Evolutionary conservation across 2,797 vertebrate species (phyloP), one percentile per base, ranked within the genome.

Genomic region (Coracias cyanogaster): DNA sequence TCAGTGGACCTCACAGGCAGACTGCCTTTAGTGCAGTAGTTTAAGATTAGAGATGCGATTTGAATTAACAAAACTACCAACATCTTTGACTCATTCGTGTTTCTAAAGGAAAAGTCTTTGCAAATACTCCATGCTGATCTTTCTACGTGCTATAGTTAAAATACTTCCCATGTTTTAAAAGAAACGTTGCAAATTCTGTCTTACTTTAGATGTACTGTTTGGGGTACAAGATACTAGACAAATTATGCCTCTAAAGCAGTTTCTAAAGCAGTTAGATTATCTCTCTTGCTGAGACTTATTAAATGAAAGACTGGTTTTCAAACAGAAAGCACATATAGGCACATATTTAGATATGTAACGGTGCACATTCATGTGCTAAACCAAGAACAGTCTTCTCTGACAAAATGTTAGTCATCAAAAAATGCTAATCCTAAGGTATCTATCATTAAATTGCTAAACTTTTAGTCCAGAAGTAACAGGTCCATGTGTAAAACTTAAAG

Each of bases 51-150:
- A 91, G 71, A 82, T 35, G 66, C 41, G 28, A 82, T 82, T 13
- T 21, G 39, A 97, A 95, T 65, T 80, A 94, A 90, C 10, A 74
- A 76, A 95, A 94, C 29, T 35, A 64, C 70, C 71, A 91, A 8
- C 2, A 21, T 79, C 35, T 89, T 83, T 54, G 49, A 72, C 12
- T 92, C 52, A 28, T 74, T 87, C 26, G 7, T 35, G 12, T 48
- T 88, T 88, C 74, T 70, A 89, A 74, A 82, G 39, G 20, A 77
- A 89, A 82, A 54, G 29, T 48, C 60, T 45, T 58, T 72, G 43
- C 62, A 95, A 78, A 46, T 14, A 82, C 20, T 35, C 15, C 29
- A 45, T 14, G 21, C 17, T 76, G 24, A 57, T 74, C 17, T 86
- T 51, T 43, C 25, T 13, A 37, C 2, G 1, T 43, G 11, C 65